Evolutionary conservation across 1,140 invertebrate species (phyloP).

Genomic region (roundworm (Caenorhabditis elegans)): DNA sequence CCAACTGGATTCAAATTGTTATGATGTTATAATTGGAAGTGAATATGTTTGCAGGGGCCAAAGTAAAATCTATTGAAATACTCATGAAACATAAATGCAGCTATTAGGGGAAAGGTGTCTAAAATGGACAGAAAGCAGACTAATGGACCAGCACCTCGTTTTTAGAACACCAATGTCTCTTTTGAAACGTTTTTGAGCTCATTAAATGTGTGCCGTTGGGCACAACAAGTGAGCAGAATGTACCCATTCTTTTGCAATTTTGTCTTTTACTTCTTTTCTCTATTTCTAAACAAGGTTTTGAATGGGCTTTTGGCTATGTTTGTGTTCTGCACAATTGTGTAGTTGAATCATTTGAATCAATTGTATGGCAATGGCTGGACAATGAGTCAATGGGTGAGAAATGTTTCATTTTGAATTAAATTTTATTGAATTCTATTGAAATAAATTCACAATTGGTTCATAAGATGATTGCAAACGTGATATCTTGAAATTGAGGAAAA

Average conservation of each 20-base stretch:
- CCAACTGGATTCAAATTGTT: no score
- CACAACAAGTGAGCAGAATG: background rate
- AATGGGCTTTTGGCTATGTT: background rate
- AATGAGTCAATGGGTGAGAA: conserved; percentile 5
- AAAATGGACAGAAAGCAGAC: background rate
- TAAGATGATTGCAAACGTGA: background rate
- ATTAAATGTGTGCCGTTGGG: background rate
- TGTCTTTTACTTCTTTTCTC: background rate
- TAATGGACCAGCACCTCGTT: background rate
- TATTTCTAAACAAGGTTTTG: background rate
- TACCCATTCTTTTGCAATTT: background rate
- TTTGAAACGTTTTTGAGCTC: background rate
- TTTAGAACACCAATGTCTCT: background rate
- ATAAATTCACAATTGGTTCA: background rate
- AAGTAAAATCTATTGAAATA: background rate
- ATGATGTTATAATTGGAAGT: no score
- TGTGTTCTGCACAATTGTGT: background rate
- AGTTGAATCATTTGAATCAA: conserved; percentile 1
- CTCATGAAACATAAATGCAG: background rate
- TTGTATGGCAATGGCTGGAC: background rate
- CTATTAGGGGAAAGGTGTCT: background rate
- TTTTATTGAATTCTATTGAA: background rate
- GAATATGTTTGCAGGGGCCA: no score
- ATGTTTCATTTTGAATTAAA: background rate
- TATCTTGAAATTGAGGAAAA: background rate